Percentiles rank a stretch among this genome's conserved stretches.
These are phyloP conservation scores for Xiphydria camelus DNA, from an alignment of 2,888 invertebrate species.

Conservation along the genomic window DNA sequence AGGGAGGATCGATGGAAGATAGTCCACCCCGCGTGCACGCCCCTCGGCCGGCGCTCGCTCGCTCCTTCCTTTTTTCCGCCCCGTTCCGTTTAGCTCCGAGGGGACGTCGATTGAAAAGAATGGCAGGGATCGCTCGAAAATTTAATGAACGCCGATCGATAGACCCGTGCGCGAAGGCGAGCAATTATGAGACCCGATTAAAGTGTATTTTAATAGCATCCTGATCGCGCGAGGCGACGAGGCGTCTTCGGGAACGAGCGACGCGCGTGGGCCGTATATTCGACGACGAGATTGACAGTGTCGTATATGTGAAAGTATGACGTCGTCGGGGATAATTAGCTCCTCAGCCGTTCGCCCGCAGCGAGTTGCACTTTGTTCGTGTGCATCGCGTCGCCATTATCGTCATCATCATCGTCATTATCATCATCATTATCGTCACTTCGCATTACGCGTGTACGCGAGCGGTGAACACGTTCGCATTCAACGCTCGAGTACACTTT, in stretches of 20 bases:
- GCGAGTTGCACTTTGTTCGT: no score
- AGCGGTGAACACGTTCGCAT: no score
- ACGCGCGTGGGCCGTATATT: not conserved
- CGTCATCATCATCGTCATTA: no score
- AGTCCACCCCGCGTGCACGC: not conserved
- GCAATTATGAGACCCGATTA: not conserved
- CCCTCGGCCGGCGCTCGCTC: not conserved
- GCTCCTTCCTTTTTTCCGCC: no score
- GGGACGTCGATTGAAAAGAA: no score
- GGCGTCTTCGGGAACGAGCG: not conserved
- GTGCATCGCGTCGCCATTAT: no score
- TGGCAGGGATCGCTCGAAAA: no score
- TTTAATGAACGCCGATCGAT: not conserved
- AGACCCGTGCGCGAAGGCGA: not conserved
- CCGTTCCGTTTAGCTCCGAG: no score
- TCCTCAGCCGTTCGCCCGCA: not conserved
- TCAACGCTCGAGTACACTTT: no score
- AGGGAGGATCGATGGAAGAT: no score
- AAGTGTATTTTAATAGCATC: not conserved
- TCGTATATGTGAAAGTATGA: not conserved
- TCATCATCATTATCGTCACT: no score
- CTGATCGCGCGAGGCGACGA: not conserved
- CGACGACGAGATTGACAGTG: slow-evolving; percentile 1
- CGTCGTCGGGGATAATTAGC: slow-evolving; percentile 2
- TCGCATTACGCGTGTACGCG: no score